Percentiles rank a stretch among this genome's conserved stretches.
phyloP scores from a whole-genome alignment of 2,113 vertebrate genomes.

The Neotoma lepida region DNA sequence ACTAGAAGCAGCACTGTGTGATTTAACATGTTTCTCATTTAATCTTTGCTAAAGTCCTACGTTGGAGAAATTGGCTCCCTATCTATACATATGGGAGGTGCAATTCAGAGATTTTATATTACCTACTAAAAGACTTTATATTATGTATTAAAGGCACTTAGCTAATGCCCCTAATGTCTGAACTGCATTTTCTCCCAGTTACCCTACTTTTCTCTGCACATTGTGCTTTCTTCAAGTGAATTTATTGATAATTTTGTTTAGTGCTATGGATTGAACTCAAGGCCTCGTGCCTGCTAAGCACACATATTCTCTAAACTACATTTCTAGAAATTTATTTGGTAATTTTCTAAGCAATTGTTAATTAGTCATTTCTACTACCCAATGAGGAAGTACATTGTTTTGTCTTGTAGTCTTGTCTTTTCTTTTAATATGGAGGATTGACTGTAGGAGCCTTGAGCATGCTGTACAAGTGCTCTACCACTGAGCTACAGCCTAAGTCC shows the following conservation, averaged over 20 bases:
- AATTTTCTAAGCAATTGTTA: constrained; percentile 26
- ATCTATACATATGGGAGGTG: constrained; percentile 3
- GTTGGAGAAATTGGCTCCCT: not conserved
- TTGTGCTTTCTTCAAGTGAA: constrained; percentile 3
- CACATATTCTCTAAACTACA: not conserved
- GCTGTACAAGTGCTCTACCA: not conserved
- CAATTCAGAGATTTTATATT: not conserved
- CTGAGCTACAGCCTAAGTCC: not conserved
- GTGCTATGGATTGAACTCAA: not conserved
- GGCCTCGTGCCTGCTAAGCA: not conserved
- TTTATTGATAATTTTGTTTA: constrained; percentile 11
- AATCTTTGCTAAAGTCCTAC: constrained; percentile 32
- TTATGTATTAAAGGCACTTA: constrained; percentile 7
- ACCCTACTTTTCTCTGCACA: constrained; percentile 20
- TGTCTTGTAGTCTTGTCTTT: not conserved
- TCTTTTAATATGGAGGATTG: not conserved
- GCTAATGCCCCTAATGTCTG: not conserved
- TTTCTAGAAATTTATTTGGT: not conserved
- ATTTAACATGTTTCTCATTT: constrained; percentile 41
- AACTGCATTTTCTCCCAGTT: not conserved
- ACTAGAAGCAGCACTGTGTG: not conserved
- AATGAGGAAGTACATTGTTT: constrained; percentile 5
- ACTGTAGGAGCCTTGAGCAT: not conserved
- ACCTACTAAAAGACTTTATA: not conserved
- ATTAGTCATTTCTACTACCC: not conserved